Base-by-base conservation (phyloP, 2,797 vertebrate genomes). In the Kryptopterus vitreolus region DNA sequence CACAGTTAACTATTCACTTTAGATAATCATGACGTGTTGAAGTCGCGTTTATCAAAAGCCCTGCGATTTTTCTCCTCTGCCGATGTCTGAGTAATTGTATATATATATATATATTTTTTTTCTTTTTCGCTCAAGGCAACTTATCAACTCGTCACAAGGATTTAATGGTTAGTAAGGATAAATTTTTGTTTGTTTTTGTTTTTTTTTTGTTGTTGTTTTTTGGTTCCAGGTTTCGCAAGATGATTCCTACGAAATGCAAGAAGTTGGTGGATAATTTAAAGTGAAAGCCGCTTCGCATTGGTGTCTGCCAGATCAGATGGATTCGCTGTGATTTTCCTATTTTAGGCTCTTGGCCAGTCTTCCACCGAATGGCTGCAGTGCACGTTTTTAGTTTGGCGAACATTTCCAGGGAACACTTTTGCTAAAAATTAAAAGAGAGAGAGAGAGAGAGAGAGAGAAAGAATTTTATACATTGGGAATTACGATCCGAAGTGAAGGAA, bases 321-420 rank as follows among this genome's bases (percentile, higher is more conserved):
- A 89, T 83, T 88, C 76, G 26, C 52, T 81, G 85, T 89, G 50
- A 88, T 90, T 82, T 90, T 88, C 26, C 89, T 86, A 80, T 85
- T 86, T 84, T 80, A 72, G 11, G n/a, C 24, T 61, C 11, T 35
- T 48, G 66, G 55, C 77, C 65, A 31, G 31, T 53, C 86, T 76
- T 84, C 87, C 87, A 86, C 86, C 90, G 61, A 80, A 92, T 93
- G 92, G 92, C 88, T 88, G 85, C 85, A 79, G 86, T 87, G 85
- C 85, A 88, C 91, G 86, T 55, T 74, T 81, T 86, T 77, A 83
- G 71, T 86, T 88, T 89, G 88, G 76, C 82, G 78, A 84, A 86
- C 88, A 84, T 88, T 89, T 87, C 83, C 81, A 85, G 85, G 90
- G 89, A 92, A 88, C 91, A 76, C 90, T 89, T 72, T 63, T 81